Evolutionary conservation across 2,888 invertebrate genomes (phyloP).

Genomic region (Suillia variegata): DNA sequence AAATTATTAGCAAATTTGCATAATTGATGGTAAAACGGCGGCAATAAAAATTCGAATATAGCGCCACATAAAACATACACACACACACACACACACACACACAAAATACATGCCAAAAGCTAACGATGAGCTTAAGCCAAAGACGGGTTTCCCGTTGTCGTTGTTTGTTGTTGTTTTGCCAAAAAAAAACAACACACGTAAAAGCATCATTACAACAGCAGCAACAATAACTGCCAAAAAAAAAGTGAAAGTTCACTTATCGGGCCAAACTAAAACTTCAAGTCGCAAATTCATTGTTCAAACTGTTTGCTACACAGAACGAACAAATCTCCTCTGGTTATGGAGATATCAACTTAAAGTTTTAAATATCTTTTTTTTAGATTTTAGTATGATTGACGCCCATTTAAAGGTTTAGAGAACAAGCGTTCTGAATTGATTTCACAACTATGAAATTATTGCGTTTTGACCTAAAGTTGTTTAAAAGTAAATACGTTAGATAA

Average conservation of each 20-base stretch:
- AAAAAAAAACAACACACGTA: background rate
- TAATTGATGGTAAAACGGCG: conserved; percentile 45
- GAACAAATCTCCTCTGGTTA: no score
- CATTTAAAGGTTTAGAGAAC: no score
- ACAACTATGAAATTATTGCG: no score
- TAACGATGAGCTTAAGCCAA: background rate
- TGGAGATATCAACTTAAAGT: no score
- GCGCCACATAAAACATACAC: background rate
- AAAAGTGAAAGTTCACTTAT: conserved; percentile 51
- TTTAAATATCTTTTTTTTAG: no score
- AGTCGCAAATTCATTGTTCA: background rate
- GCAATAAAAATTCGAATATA: conserved; percentile 15
- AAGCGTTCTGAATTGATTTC: no score
- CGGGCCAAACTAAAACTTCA: no score
- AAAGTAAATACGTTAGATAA: no score
- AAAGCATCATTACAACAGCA: conserved; percentile 8
- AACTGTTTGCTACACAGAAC: no score
- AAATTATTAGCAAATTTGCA: conserved; percentile 51
- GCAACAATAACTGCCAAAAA: conserved; percentile 16
- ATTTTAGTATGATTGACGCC: no score
- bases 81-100: background rate
- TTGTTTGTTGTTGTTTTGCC: background rate
- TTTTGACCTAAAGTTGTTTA: no score
- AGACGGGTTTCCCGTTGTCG: background rate
- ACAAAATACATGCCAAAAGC: background rate